Evolutionary conservation across 2,113 vertebrate genomes (phyloP).

Genomic region (Aphelocoma coerulescens): DNA sequence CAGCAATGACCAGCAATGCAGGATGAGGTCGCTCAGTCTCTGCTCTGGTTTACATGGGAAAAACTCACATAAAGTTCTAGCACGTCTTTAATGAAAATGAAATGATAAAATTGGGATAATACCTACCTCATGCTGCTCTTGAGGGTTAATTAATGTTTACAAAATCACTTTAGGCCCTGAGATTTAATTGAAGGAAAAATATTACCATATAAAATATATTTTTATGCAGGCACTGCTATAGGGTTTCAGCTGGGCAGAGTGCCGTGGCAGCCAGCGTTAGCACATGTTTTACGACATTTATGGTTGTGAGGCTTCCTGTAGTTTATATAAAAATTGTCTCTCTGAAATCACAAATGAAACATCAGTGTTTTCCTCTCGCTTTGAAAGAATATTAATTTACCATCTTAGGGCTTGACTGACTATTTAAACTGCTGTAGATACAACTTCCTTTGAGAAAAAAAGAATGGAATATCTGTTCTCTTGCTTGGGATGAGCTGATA

Average conservation of each 20-base stretch:
- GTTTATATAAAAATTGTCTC: conserved; percentile 20
- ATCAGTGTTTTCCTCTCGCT: conserved; percentile 33
- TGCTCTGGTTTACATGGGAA: not conserved
- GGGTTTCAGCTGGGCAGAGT: conserved; percentile 35
- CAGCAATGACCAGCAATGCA: not conserved
- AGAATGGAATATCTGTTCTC: not conserved
- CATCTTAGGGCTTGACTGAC: conserved; percentile 18
- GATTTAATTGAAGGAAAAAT: conserved; percentile 57
- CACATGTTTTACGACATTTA: conserved; percentile 18
- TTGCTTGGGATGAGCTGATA: not conserved
- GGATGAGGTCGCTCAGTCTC: not conserved
- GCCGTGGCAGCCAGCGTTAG: conserved; percentile 9
- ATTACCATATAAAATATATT: conserved; percentile 44
- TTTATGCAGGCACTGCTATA: not conserved
- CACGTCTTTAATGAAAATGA: conserved; percentile 24
- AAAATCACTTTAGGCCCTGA: conserved; percentile 48
- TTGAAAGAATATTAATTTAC: conserved; percentile 44
- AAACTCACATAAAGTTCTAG: not conserved
- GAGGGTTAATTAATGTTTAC: conserved; percentile 61
- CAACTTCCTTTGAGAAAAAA: not conserved
- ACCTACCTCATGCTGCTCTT: conserved; percentile 33
- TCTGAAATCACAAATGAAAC: conserved; percentile 49
- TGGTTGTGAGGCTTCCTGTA: conserved; percentile 9
- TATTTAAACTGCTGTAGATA: conserved; percentile 11
- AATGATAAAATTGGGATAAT: conserved; percentile 33